These are phyloP conservation scores for Montipora capitata DNA, from an alignment of 92 coral and sea anemone species.

Conservation along the genomic window DNA sequence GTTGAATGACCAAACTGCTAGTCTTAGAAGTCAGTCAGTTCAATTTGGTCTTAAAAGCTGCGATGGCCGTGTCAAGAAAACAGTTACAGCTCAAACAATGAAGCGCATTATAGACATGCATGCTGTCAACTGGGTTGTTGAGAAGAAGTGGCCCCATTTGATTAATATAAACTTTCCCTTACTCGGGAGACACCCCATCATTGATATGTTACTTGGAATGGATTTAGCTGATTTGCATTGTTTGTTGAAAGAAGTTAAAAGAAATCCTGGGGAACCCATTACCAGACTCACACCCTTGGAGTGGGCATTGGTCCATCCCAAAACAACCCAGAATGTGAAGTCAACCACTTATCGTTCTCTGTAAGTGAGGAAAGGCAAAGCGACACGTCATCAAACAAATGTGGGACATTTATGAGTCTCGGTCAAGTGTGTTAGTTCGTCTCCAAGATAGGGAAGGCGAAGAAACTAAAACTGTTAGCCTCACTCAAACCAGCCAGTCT, in stretches of 20 bases:
- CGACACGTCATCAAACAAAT: not conserved
- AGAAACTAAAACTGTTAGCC: no score
- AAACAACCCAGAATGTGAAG: not conserved
- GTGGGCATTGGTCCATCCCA: not conserved
- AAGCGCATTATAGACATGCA: not conserved
- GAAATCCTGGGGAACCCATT: not conserved
- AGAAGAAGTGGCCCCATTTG: not conserved
- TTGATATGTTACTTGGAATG: not conserved
- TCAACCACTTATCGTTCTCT: not conserved
- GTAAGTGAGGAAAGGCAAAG: not conserved
- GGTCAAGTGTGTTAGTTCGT: not conserved
- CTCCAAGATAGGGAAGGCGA: no score
- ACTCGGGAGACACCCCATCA: not conserved
- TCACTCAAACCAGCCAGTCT: no score
- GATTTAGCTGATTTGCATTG: not conserved
- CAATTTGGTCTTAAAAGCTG: not conserved
- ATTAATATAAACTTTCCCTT: not conserved
- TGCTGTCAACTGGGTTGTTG: not conserved
- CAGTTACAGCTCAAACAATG: not conserved
- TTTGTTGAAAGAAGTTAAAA: not conserved
- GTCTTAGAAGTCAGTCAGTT: not conserved
- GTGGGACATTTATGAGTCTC: not conserved
- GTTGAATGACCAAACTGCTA: not conserved
- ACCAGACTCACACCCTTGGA: not conserved
- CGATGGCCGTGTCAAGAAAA: not conserved